Percentiles rank a stretch among this genome's conserved stretches.
Evolutionary conservation across 2,113 vertebrate genomes (phyloP).

Genomic region (Eurypyga helias): DNA sequence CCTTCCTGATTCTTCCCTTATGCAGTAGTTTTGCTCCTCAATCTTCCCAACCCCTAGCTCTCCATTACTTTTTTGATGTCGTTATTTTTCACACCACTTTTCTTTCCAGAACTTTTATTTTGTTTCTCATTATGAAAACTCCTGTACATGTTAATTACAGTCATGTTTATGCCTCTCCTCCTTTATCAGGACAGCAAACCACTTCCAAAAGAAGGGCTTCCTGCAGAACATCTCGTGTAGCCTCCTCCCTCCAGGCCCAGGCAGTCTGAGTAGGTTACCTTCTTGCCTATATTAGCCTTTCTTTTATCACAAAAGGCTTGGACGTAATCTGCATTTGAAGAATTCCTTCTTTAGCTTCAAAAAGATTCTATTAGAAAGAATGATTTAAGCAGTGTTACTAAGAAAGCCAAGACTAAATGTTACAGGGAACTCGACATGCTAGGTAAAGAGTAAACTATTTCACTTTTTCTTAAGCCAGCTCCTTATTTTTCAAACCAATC

Average conservation of each 20-base stretch:
- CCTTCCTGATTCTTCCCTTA: background rate
- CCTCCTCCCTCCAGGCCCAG: background rate
- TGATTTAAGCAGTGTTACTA: background rate
- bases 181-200: background rate
- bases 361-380: background rate
- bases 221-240: background rate
- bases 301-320: background rate
- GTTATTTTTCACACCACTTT: background rate
- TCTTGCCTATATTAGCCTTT: background rate
- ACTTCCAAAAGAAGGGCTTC: background rate
- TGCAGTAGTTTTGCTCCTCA: background rate
- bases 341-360: background rate
- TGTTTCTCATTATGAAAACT: background rate
- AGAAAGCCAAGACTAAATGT: background rate
- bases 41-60: background rate
- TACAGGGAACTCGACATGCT: background rate
- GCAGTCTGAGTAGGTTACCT: background rate
- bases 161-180: background rate
- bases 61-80: background rate
- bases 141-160: background rate
- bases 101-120: background rate
- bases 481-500: background rate
- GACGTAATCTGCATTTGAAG: background rate
- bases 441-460: background rate
- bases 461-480: background rate